Conservation (phyloP, 2,888 invertebrate genomes). For the Acanthosepion esculentum region DNA sequence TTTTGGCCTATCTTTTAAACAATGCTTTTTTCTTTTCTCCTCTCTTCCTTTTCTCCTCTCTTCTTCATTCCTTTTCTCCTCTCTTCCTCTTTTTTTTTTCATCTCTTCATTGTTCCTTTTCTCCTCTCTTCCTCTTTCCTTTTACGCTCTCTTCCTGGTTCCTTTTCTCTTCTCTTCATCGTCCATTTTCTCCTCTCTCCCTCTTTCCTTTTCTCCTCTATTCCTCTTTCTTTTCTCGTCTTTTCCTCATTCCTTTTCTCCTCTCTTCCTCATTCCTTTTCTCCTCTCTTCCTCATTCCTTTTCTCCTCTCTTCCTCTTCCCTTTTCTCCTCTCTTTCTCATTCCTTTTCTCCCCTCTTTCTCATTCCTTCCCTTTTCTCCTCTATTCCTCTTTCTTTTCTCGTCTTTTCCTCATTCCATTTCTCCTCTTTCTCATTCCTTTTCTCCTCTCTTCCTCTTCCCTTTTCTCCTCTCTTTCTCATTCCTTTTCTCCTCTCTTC, state of each 20-base stretch:
- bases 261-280: background rate
- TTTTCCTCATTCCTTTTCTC: background rate
- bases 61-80: background rate
- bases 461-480: background rate
- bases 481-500: background rate
- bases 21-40: background rate
- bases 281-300: background rate
- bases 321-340: background rate
- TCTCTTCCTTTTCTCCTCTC: background rate
- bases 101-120: background rate
- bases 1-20: background rate
- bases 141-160: background rate
- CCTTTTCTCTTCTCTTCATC: background rate
- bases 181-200: no score
- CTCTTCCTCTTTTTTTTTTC: background rate
- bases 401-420: background rate
- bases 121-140: background rate
- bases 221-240: background rate
- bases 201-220: background rate
- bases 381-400: background rate
- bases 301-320: background rate
- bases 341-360: background rate
- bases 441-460: background rate
- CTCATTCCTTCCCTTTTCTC: background rate
- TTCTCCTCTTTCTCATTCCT: background rate